These are phyloP conservation scores for Zaprionus lineosus DNA, from an alignment of 2,888 invertebrate species.

Conservation along the genomic window DNA sequence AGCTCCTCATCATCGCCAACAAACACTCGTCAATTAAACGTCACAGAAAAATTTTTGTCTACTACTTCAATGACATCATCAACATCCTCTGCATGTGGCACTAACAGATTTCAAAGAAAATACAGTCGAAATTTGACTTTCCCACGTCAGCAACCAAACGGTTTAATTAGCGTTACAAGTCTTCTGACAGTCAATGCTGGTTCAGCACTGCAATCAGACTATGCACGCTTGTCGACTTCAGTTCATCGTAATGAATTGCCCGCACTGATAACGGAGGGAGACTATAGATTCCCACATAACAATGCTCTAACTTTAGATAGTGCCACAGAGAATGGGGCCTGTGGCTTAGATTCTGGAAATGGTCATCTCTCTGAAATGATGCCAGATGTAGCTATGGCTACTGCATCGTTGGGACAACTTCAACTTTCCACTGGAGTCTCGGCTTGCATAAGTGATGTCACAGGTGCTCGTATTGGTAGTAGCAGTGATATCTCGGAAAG, in stretches of 20 bases:
- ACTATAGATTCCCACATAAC: slow-evolving; percentile 81
- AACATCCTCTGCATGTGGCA: slow-evolving; percentile 68
- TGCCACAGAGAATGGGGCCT: slow-evolving; percentile 83
- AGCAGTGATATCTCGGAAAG: slow-evolving; percentile 82
- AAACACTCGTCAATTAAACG: slow-evolving; percentile 53
- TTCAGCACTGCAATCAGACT: slow-evolving; percentile 71
- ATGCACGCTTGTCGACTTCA: slow-evolving; percentile 78
- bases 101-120: slow-evolving; percentile 82
- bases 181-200: slow-evolving; percentile 55
- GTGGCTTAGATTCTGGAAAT: slow-evolving; percentile 86
- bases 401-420: slow-evolving; percentile 88
- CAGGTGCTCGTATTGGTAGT: slow-evolving; percentile 43
- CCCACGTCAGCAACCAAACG: slow-evolving; percentile 83
- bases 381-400: slow-evolving; percentile 97
- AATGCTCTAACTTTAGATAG: slow-evolving; percentile 84
- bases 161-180: slow-evolving; percentile 62
- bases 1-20: slow-evolving; percentile 83
- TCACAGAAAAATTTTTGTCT: slow-evolving; percentile 79
- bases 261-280: slow-evolving; percentile 87
- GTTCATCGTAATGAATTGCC: slow-evolving; percentile 85
- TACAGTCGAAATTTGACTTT: slow-evolving; percentile 87
- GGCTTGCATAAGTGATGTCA: slow-evolving; percentile 27
- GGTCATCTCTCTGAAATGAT: slow-evolving; percentile 91
- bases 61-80: slow-evolving; percentile 75
- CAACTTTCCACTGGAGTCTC: slow-evolving; percentile 83